These are phyloP conservation scores for Hydriomena furcata DNA, from an alignment of 2,888 invertebrate species.

Conservation along the genomic window DNA sequence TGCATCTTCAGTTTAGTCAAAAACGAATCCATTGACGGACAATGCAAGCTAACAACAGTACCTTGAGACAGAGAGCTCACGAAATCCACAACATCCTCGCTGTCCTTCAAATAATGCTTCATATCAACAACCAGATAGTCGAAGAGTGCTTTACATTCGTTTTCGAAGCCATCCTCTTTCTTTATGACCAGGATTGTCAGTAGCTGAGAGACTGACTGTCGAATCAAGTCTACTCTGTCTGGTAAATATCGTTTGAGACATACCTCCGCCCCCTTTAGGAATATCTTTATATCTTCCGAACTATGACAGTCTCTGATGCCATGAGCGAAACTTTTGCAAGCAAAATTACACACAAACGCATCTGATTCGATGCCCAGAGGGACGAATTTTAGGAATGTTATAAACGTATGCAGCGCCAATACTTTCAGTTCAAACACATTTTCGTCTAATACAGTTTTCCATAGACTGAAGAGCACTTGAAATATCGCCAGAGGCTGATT, in stretches of 20 bases:
- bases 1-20: slow-evolving; percentile 55
- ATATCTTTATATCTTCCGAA: slow-evolving; percentile 51
- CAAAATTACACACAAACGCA: slow-evolving; percentile 81
- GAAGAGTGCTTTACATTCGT: slow-evolving; percentile 67
- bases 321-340: slow-evolving; percentile 78
- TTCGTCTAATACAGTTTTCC: slow-evolving; percentile 71
- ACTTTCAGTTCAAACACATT: slow-evolving; percentile 78
- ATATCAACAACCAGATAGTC: slow-evolving; percentile 81
- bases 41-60: slow-evolving; percentile 34
- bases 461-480: slow-evolving; percentile 76
- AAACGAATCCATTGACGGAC: slow-evolving; percentile 48
- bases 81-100: slow-evolving; percentile 70
- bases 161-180: slow-evolving; percentile 52
- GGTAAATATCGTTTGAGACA: slow-evolving; percentile 72
- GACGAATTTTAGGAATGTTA: slow-evolving; percentile 74
- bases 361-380: slow-evolving; percentile 70
- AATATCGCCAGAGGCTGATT: slow-evolving; percentile 79
- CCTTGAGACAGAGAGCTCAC: slow-evolving; percentile 48
- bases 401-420: slow-evolving; percentile 81
- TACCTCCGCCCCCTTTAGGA: slow-evolving; percentile 66
- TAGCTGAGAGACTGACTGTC: slow-evolving; percentile 75
- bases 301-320: slow-evolving; percentile 67
- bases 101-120: slow-evolving; percentile 63
- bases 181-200: slow-evolving; percentile 79
- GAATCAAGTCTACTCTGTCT: slow-evolving; percentile 62